Evolutionary conservation across 2,797 vertebrate species (phyloP).

Genomic region (Sebastes taczanowskii): DNA sequence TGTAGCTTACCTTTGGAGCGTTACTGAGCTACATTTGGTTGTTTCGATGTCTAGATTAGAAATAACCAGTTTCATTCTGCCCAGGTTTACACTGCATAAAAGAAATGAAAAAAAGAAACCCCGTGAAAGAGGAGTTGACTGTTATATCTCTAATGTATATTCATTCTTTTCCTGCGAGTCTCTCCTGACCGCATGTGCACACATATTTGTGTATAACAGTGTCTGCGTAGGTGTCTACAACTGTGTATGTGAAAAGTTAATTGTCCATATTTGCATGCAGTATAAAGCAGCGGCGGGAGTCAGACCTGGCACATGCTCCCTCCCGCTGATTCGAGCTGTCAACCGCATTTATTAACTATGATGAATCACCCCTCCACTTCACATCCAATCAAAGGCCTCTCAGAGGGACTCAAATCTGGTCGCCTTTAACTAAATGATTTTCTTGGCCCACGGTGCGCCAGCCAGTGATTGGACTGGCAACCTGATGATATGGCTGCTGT

Average conservation of each 20-base stretch:
- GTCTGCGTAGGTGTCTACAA: conserved; percentile 25
- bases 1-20: too few species aligned
- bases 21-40: background rate
- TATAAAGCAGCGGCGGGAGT: conserved; percentile 62
- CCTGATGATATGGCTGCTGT: conserved; percentile 51
- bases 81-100: background rate
- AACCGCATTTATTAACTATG: conserved; percentile 81
- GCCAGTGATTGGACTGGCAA: conserved; percentile 53
- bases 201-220: background rate
- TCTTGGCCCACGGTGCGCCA: conserved; percentile 62
- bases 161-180: background rate
- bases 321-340: conserved; percentile 81
- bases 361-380: conserved; percentile 81
- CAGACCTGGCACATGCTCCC: conserved; percentile 67
- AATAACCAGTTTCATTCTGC: background rate
- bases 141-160: background rate
- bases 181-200: background rate
- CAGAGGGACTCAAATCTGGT: conserved; percentile 76
- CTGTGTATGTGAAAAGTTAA: conserved; percentile 65
- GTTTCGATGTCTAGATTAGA: background rate
- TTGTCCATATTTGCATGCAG: conserved; percentile 76
- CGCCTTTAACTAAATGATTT: conserved; percentile 83
- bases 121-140: background rate
- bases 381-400: conserved; percentile 81
- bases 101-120: background rate